Conservation (phyloP, 2,888 invertebrate genomes). For the Cosmia pyralina region DNA sequence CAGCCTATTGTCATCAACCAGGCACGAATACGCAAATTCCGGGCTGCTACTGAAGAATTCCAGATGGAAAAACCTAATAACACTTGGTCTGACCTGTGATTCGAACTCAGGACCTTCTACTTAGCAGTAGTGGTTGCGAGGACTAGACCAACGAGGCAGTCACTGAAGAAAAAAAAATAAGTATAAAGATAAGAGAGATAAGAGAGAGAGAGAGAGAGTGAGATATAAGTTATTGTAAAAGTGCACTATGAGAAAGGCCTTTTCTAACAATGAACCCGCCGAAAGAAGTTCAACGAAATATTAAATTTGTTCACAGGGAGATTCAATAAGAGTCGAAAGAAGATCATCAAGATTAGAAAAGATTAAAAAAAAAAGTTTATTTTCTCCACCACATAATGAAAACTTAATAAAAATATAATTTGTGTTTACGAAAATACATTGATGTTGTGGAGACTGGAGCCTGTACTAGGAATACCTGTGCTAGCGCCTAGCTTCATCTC, state of each 20-base stretch:
- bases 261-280: not conserved
- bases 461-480: no score
- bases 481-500: no score
- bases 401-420: no score
- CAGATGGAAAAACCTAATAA: not conserved
- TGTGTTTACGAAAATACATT: no score
- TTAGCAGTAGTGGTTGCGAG: not conserved
- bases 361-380: no score
- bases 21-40: accelerated
- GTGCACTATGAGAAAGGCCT: not conserved
- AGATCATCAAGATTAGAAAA: not conserved
- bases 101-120: not conserved
- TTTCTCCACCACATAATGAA: no score
- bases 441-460: no score
- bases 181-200: no score
- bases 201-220: no score
- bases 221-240: not conserved
- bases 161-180: not conserved
- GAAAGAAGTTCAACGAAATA: not conserved
- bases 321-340: not conserved
- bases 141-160: not conserved
- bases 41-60: not conserved
- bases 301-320: not conserved
- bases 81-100: not conserved
- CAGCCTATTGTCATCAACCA: not conserved